phyloP scores from a whole-genome alignment of 1,140 invertebrate genomes.

The Magallana gigas region DNA sequence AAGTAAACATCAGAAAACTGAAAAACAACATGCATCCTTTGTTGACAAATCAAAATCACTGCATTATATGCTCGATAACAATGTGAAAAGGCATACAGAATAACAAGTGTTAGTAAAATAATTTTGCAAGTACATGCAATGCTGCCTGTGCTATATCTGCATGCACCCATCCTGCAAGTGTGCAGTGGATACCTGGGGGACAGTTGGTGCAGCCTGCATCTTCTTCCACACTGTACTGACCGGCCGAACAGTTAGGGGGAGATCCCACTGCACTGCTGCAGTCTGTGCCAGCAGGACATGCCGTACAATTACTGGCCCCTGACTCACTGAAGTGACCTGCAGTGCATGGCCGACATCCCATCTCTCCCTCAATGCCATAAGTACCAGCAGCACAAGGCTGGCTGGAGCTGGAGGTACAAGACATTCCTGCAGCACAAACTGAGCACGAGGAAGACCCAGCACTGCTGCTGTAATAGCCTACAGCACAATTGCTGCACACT shows the following conservation, averaged over 20 bases:
- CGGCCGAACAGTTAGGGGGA: constrained; percentile 61
- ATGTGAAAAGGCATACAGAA: too few species aligned
- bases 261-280: constrained; percentile 40
- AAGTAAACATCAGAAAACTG: too few species aligned
- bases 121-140: too few species aligned
- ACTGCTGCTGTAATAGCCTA: constrained; percentile 53
- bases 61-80: too few species aligned
- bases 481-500: constrained; percentile 61
- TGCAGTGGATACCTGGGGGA: constrained; percentile 55
- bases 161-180: not conserved
- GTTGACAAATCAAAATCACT: too few species aligned
- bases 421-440: constrained; percentile 58
- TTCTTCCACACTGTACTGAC: constrained; percentile 56
- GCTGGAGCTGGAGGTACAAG: constrained; percentile 58
- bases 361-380: constrained; percentile 55
- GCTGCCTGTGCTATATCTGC: not conserved
- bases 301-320: constrained; percentile 52
- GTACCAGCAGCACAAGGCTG: constrained; percentile 60
- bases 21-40: too few species aligned
- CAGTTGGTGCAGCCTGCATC: constrained; percentile 60
- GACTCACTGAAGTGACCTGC: constrained; percentile 55
- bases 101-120: too few species aligned
- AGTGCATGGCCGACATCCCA: constrained; percentile 47
- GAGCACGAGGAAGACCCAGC: constrained; percentile 39
- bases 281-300: constrained; percentile 62